Evolutionary conservation across 2,888 invertebrate genomes (phyloP), one percentile per base, ranked within the genome.

Genomic region (Alsophila aescularia): DNA sequence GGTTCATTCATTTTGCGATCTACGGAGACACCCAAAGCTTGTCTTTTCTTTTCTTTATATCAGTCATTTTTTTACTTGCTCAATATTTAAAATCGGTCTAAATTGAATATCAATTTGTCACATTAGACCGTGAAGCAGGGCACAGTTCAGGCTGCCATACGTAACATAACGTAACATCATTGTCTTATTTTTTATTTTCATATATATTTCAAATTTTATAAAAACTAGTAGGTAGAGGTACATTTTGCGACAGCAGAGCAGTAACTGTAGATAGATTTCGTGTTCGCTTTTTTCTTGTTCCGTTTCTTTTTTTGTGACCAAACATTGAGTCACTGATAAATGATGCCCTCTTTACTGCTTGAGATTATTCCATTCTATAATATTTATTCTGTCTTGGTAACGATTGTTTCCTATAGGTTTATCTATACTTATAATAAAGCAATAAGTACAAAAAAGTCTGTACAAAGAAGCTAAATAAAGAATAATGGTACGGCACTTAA

Each of bases 311-410:
- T 44, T 49, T 31, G 31, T 44, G 21, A 44, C 43, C 21, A 58
- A 56, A 57, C 36, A 35, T 14, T 58, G 59, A 64, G 47, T 61
- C 52, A 59, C 52, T 55, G 60, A 63, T 61, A 54, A 57, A 61
- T 40, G 16, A 36, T 63, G 57, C 52, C 59, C 62, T 65, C 58
- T 40, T 58, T 63, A 48, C 49, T 16, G 32, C 10, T 16, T 10
- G 9, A 50, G 39, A 44, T 44, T 35, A n/a, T 55, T 49, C 18
- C 13, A 40, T 36, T 49, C 34, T 16, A 40, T 36, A 16, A 35
- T 49, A 44, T 44, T 36, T 31, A 42, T 42, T 48, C 16, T 15
- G 13, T 29, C 18, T 10, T 10, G 31, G 31, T 34, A 37, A 40
- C 40, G 29, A 52, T 45, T 40, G 39, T 45, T 34, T 40, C 5